phyloP scores from a whole-genome alignment of 2,113 vertebrate species.

The Elephas maximus region DNA sequence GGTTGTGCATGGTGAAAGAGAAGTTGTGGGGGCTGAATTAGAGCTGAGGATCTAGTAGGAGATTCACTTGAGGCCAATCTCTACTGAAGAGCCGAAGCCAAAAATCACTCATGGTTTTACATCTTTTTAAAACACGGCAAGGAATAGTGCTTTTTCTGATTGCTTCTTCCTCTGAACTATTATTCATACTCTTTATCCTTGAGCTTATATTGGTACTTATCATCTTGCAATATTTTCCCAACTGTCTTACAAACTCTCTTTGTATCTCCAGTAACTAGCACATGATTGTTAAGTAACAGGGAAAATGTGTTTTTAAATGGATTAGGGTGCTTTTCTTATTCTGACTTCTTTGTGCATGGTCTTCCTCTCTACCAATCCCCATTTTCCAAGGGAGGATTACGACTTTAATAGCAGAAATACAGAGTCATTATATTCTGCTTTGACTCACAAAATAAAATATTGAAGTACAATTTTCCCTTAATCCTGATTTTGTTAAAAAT shows the following conservation, averaged over 20 bases:
- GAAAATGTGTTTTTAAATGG: constrained; percentile 39
- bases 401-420: constrained; percentile 50
- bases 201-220: background rate
- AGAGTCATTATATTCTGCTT: constrained; percentile 5
- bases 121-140: background rate
- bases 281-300: background rate
- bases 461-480: constrained; percentile 18
- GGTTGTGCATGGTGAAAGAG: background rate
- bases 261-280: constrained; percentile 1
- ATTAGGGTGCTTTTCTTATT: background rate
- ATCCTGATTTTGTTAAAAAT: constrained; percentile 25
- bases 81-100: background rate
- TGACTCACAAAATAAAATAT: background rate
- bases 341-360: background rate
- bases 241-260: background rate
- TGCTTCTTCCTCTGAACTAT: background rate
- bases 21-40: background rate
- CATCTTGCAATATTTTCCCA: background rate
- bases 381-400: background rate
- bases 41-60: background rate
- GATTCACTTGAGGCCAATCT: background rate
- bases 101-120: background rate
- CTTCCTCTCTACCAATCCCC: constrained; percentile 13
- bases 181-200: background rate
- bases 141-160: background rate